These are phyloP conservation scores for Exocentrus adspersus DNA, from an alignment of 2,888 invertebrate species.

Conservation along the genomic window DNA sequence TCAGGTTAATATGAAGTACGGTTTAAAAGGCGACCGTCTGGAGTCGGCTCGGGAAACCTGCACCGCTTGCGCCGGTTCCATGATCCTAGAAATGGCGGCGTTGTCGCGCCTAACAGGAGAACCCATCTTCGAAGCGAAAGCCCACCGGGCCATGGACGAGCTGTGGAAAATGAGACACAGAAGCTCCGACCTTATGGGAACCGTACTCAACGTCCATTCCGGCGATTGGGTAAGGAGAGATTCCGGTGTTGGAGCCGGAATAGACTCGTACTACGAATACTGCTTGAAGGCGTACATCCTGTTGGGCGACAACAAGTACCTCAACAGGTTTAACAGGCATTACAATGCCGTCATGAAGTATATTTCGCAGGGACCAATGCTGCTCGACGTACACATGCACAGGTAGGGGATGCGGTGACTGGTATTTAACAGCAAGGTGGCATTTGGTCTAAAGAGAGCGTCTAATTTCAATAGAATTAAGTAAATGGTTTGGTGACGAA, in stretches of 20 bases:
- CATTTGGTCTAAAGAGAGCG: too few species aligned
- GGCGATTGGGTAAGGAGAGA: slow-evolving; percentile 98
- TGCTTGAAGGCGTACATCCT: slow-evolving; percentile 97
- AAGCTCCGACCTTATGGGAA: slow-evolving; percentile 93
- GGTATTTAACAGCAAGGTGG: too few species aligned
- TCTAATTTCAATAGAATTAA: too few species aligned
- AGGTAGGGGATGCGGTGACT: slow-evolving; percentile 60
- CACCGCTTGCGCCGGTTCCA: slow-evolving; percentile 98
- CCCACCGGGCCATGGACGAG: slow-evolving; percentile 95
- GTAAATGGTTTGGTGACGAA: too few species aligned
- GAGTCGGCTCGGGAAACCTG: slow-evolving; percentile 90
- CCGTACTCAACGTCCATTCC: slow-evolving; percentile 93
- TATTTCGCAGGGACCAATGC: slow-evolving; percentile 90
- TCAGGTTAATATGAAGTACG: slow-evolving; percentile 83
- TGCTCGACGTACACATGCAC: slow-evolving; percentile 91
- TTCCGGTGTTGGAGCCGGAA: slow-evolving; percentile 98
- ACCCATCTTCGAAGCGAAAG: slow-evolving; percentile 92
- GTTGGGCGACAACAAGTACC: slow-evolving; percentile 91
- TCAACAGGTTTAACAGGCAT: slow-evolving; percentile 94
- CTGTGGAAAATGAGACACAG: slow-evolving; percentile 95
- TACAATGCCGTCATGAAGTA: slow-evolving; percentile 98
- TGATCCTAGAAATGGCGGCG: slow-evolving; percentile 97
- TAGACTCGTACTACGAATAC: slow-evolving; percentile 99
- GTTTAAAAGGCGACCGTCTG: slow-evolving; percentile 80
- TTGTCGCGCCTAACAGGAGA: slow-evolving; percentile 92